phyloP scores from a whole-genome alignment of 2,113 vertebrate species.

The Heterotis niloticus region DNA sequence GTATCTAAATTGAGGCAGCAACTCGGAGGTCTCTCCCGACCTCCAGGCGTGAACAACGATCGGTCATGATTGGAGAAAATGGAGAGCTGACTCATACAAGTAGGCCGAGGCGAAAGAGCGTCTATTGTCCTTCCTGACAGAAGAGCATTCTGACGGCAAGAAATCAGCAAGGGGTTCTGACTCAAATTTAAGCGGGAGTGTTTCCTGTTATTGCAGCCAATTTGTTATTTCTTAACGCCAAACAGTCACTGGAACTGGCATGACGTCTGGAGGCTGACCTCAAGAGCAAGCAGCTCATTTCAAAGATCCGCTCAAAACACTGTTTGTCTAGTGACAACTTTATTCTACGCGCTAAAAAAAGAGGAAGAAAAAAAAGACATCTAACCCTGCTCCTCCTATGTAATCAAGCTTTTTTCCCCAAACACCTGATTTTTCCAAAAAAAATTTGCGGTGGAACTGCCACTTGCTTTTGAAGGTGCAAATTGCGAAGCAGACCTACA shows the following conservation, averaged over 20 bases:
- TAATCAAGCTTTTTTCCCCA: too few species aligned
- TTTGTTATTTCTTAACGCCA: not conserved
- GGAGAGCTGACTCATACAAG: conserved; percentile 11
- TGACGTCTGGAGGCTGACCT: not conserved
- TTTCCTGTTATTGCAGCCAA: not conserved
- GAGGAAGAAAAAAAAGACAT: too few species aligned
- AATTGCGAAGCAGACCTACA: too few species aligned
- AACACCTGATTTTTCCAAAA: too few species aligned
- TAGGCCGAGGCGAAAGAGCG: not conserved
- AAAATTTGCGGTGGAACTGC: too few species aligned
- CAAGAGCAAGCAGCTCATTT: not conserved
- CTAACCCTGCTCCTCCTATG: too few species aligned
- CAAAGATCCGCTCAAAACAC: not conserved
- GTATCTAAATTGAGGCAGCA: not conserved
- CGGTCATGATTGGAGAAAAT: conserved; percentile 15
- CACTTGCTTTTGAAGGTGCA: too few species aligned
- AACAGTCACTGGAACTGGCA: not conserved
- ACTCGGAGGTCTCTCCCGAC: not conserved
- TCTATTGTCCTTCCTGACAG: not conserved
- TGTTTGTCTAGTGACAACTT: not conserved
- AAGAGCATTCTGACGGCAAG: not conserved
- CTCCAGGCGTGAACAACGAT: conserved; percentile 6
- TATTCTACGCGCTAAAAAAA: too few species aligned
- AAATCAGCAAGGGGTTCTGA: not conserved
- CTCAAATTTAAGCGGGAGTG: not conserved